These are phyloP conservation scores for Phyllostomus discolor DNA, from an alignment of 2,113 vertebrate species.

Conservation along the genomic window DNA sequence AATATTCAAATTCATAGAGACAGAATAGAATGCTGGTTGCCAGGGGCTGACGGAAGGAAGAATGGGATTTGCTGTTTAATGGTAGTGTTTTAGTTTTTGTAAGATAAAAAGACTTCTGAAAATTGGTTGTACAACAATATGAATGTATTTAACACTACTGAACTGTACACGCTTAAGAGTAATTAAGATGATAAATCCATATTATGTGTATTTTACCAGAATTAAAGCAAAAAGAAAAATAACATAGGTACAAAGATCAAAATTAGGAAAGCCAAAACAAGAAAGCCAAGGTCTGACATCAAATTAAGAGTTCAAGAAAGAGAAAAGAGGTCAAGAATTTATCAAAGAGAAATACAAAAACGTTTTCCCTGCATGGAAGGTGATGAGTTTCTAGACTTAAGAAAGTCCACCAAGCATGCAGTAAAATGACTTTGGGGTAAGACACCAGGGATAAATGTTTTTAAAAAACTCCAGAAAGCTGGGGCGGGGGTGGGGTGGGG, in stretches of 20 bases:
- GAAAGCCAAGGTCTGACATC: neutral
- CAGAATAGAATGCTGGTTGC: neutral
- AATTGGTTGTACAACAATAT: neutral
- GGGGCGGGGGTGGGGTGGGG: too few relatives aligned
- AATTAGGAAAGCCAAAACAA: conserved; percentile 19
- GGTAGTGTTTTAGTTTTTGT: neutral
- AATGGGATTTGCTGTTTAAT: neutral
- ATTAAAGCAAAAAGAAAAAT: neutral
- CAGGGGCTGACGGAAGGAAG: neutral
- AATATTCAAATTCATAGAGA: neutral
- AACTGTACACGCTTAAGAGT: neutral
- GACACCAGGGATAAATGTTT: neutral
- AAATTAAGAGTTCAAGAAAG: neutral
- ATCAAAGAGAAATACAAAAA: neutral
- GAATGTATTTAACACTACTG: neutral
- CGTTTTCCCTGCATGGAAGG: neutral
- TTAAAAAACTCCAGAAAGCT: neutral
- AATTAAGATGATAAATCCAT: neutral
- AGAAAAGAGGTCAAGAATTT: neutral
- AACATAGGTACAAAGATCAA: neutral
- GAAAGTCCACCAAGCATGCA: neutral
- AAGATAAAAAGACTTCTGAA: neutral
- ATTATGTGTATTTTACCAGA: neutral
- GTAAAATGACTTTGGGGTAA: neutral
- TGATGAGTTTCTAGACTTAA: neutral